These are phyloP conservation scores for Gadus macrocephalus DNA, from an alignment of 2,113 vertebrate species.

Conservation along the genomic window DNA sequence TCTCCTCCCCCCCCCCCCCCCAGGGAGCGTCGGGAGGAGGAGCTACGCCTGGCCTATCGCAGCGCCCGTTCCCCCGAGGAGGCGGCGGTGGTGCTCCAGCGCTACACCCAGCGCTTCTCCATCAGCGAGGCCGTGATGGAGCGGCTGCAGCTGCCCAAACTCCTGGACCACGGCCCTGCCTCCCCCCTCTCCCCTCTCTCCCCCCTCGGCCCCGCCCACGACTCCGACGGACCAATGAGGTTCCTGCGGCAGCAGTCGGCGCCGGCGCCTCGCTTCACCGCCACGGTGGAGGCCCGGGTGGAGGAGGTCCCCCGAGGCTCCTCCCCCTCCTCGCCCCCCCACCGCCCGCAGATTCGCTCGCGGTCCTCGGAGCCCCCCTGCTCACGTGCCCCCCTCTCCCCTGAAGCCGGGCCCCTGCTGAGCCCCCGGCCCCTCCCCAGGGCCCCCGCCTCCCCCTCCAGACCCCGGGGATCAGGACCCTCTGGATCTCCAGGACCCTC, in stretches of 20 bases:
- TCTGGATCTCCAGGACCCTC: too few relatives aligned
- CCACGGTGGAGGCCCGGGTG: constrained; percentile 86
- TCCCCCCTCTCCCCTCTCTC: constrained; percentile 61
- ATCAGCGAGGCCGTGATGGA: constrained; percentile 92
- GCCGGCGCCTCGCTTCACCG: constrained; percentile 88
- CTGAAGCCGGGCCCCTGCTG: constrained; percentile 84
- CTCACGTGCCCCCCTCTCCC: constrained; percentile 67
- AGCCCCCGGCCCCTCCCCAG: constrained; percentile 74
- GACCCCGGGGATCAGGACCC: too few relatives aligned
- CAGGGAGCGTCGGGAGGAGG: constrained; percentile 86
- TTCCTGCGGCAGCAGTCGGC: constrained; percentile 90
- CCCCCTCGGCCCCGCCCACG: constrained; percentile 43
- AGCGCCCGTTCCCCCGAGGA: constrained; percentile 83
- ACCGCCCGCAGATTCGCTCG: constrained; percentile 66
- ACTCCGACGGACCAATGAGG: constrained; percentile 72
- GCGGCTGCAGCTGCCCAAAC: constrained; percentile 88
- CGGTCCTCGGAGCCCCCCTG: constrained; percentile 72
- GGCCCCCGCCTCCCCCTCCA: too few relatives aligned
- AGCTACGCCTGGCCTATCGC: constrained; percentile 84
- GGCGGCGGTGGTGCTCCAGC: constrained; percentile 82
- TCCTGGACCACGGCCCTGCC: constrained; percentile 89
- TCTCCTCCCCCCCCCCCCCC: neutral
- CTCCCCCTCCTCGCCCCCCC: neutral
- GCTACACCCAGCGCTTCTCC: constrained; percentile 93
- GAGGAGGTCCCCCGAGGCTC: constrained; percentile 59